Conservation (phyloP, 2,888 invertebrate species). For the Nezara viridula region DNA sequence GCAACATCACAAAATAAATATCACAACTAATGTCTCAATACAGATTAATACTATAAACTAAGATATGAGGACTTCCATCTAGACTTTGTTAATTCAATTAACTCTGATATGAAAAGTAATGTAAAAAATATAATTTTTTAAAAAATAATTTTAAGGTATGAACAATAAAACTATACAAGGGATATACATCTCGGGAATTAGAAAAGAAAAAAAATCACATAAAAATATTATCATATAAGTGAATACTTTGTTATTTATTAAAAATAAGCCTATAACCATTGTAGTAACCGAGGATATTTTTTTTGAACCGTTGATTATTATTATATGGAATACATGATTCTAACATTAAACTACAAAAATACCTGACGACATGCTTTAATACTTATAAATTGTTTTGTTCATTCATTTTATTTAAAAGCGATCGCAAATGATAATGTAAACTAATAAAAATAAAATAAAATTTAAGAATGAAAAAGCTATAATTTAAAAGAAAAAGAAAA, state of each 20-base stretch:
- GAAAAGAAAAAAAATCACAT: constrained; percentile 27
- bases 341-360: constrained; percentile 40
- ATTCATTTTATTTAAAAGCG: constrained; percentile 30
- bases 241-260: constrained; percentile 30
- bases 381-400: constrained; percentile 30
- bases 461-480: constrained; percentile 23
- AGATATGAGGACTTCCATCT: constrained; percentile 47
- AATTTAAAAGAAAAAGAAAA: constrained; percentile 8
- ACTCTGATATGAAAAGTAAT: constrained; percentile 56
- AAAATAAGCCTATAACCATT: constrained; percentile 46
- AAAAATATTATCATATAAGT: constrained; percentile 33
- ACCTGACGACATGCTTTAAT: constrained; percentile 41
- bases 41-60: constrained; percentile 49
- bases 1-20: constrained; percentile 59
- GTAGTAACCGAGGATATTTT: constrained; percentile 42
- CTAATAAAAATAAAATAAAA: constrained; percentile 26
- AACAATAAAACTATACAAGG: neutral
- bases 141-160: constrained; percentile 42
- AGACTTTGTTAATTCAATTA: constrained; percentile 51
- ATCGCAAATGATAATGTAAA: constrained; percentile 26
- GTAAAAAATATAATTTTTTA: constrained; percentile 50
- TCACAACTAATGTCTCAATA: constrained; percentile 55
- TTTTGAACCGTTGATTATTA: neutral
- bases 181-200: neutral
- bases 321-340: constrained; percentile 1